Evolutionary conservation across 2,113 vertebrate species (phyloP), one percentile per base, ranked within the genome.

Genomic region (Oreocharis arfaki): DNA sequence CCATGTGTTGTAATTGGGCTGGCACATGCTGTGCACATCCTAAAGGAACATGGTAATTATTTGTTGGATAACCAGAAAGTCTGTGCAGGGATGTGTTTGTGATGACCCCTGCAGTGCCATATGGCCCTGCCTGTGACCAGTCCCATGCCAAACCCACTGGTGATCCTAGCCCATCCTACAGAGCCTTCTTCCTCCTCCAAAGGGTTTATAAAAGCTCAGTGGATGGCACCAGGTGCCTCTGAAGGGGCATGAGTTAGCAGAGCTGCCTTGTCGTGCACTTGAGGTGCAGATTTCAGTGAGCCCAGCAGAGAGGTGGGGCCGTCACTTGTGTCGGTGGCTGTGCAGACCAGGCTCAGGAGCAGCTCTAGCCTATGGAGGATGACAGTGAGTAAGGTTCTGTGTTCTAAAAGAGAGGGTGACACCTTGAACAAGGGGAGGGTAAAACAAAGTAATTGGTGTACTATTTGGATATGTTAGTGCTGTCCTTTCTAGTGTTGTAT

Each of bases 221-320:
- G 16, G 23, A 8, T 9, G 59, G 42, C 60, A 65, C 17, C 0
- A 6, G 49, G 6, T 76, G 35, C 15, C 33, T 73, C 55, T 37
- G 12, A 42, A 57, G 32, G 26, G 33, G 6, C 26, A 27, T 5
- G 46, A 41, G 16, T 35, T 84, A 68, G 37, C 50, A 1, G 6
- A 61, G 63, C 35, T 90, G 50, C 13, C 46, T 67, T 0, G 0
- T 14, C 0, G 0, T 22, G 20, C 41, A 7, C 61, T 28, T n/a
- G 13, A 26, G 33, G 55, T 7, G 12, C 27, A 71, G 76, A 46
- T 56, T 84, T 50, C 64, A 11, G 47, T 33, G 37, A 81, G 53
- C 27, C 64, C 11, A 9, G 14, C 65, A 84, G 18, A 11, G 41
- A 27, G 27, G n/a, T 0, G 8, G 8, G 52, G 30, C 50, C 77